These are phyloP conservation scores for Anarrhichthys ocellatus DNA, from an alignment of 2,113 vertebrate species.

Conservation along the genomic window DNA sequence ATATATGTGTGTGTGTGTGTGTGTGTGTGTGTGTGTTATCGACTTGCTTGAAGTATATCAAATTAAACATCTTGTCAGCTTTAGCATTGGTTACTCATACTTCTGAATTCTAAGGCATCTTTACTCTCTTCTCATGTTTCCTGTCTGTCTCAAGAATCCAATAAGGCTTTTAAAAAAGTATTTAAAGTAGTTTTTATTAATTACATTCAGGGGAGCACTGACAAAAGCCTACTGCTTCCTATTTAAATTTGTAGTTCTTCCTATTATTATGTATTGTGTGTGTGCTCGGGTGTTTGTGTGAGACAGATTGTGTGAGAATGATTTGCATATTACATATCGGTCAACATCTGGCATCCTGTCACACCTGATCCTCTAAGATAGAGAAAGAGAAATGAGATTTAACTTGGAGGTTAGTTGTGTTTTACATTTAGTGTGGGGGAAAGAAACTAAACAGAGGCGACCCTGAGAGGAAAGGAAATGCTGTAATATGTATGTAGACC, in stretches of 20 bases:
- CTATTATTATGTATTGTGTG: not conserved
- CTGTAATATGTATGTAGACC: not conserved
- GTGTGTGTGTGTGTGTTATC: not conserved
- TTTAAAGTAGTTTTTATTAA: not conserved
- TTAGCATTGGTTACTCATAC: not conserved
- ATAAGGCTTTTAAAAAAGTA: not conserved
- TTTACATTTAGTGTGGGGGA: not conserved
- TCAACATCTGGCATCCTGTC: slow-evolving; percentile 66
- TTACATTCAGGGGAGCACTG: not conserved
- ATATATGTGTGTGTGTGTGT: not conserved
- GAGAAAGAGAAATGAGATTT: not conserved
- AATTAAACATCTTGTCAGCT: not conserved
- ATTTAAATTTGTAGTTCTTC: not conserved
- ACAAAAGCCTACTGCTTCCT: not conserved
- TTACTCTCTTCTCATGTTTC: slow-evolving; percentile 23
- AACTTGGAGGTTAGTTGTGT: not conserved
- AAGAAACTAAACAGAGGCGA: not conserved
- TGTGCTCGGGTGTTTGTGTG: not conserved
- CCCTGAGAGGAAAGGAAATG: not conserved
- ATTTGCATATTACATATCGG: slow-evolving; percentile 67
- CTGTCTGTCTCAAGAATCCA: slow-evolving; percentile 27
- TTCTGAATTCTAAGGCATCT: not conserved
- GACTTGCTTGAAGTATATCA: not conserved
- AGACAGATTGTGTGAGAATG: slow-evolving; percentile 56
- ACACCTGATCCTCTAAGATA: slow-evolving; percentile 37